A percentile compares a stretch with the other conserved stretches of the same genome.
phyloP scores from a whole-genome alignment of 2,888 invertebrate species.

The Temnothorax unifasciatus region DNA sequence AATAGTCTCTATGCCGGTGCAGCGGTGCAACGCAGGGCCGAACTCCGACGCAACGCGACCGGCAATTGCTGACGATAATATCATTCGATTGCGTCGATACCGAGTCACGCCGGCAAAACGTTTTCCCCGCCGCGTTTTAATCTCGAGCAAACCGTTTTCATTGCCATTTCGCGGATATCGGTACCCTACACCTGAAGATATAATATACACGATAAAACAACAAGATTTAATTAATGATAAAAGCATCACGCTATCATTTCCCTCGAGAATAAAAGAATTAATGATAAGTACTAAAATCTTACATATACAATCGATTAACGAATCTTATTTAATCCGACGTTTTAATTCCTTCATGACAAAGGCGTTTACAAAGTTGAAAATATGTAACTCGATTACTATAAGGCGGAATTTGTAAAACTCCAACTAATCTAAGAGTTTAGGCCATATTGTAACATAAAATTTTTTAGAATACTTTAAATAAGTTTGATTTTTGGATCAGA shows the following conservation, averaged over 20 bases:
- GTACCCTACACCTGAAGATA: background rate
- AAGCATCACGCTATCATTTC: background rate
- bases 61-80: constrained; percentile 31
- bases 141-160: constrained; percentile 1
- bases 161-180: background rate
- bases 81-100: constrained; percentile 27
- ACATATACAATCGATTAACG: background rate
- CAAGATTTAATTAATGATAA: background rate
- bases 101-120: background rate
- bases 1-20: constrained; percentile 54
- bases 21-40: constrained; percentile 41
- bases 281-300: background rate
- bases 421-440: background rate
- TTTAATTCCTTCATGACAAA: background rate
- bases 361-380: background rate
- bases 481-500: background rate
- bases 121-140: constrained; percentile 13
- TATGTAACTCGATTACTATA: background rate
- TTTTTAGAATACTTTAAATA: background rate
- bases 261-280: background rate
- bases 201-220: background rate
- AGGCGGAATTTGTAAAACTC: background rate
- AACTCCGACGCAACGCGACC: constrained; percentile 14
- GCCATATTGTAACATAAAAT: background rate
- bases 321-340: background rate